Percentiles rank a stretch among this genome's conserved stretches.
phyloP scores from a whole-genome alignment of 2,888 invertebrate species.

The Corbicula japonica region DNA sequence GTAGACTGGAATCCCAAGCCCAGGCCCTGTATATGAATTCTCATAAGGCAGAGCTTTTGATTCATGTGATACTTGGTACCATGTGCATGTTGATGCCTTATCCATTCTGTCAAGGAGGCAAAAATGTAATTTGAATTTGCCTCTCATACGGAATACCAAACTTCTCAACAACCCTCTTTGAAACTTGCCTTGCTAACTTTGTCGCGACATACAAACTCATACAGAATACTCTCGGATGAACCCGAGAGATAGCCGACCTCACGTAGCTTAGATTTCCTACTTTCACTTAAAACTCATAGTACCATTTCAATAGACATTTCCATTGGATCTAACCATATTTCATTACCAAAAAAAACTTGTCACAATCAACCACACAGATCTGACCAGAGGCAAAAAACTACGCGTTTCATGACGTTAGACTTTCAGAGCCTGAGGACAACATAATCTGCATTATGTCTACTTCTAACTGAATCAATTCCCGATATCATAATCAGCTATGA shows the following conservation, averaged over 20 bases:
- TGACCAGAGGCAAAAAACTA: neutral
- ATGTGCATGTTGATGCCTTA: slow-evolving; percentile 15
- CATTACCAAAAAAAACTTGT: neutral
- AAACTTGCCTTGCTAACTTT: neutral
- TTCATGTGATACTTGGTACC: slow-evolving; percentile 13
- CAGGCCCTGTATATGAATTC: neutral
- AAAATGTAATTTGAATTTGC: slow-evolving; percentile 6
- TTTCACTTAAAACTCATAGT: neutral
- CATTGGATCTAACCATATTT: neutral
- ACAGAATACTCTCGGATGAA: slow-evolving; percentile 15
- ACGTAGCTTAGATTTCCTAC: no score
- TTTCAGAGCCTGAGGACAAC: slow-evolving; percentile 34
- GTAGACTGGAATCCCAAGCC: neutral
- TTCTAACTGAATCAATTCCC: slow-evolving; percentile 10
- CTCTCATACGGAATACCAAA: slow-evolving; percentile 7
- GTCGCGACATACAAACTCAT: slow-evolving; percentile 8
- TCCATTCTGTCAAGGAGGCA: neutral
- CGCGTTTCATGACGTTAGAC: slow-evolving; percentile 7
- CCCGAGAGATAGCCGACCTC: neutral
- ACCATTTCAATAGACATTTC: neutral
- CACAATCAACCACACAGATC: neutral
- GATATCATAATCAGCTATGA: slow-evolving; percentile 19
- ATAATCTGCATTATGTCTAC: slow-evolving; percentile 15
- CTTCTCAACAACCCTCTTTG: slow-evolving; percentile 9
- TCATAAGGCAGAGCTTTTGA: slow-evolving; percentile 1